Evolutionary conservation across 2,797 vertebrate genomes (phyloP).

Genomic region (Muscicapa striata): DNA sequence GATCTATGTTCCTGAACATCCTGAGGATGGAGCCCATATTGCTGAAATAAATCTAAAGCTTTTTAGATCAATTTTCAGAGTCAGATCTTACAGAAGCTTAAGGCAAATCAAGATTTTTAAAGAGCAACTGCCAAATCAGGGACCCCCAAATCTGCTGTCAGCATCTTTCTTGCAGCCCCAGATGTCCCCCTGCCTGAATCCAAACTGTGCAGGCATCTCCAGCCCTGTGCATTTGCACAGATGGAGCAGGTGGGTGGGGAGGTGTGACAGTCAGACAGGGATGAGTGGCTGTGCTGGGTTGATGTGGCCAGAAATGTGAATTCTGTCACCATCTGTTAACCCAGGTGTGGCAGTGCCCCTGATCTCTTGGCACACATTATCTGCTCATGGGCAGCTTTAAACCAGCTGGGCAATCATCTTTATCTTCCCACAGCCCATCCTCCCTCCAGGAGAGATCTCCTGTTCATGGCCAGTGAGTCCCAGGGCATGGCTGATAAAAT

Average conservation of each 20-base stretch:
- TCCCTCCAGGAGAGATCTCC: too few species aligned
- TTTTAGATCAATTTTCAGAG: conserved; percentile 26
- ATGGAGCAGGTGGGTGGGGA: rapidly evolving
- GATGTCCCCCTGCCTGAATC: neutral
- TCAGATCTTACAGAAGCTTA: neutral
- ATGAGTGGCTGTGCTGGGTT: too few species aligned
- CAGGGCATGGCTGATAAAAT: too few species aligned
- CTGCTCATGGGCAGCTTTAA: too few species aligned
- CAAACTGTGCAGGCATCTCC: neutral
- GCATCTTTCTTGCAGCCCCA: neutral
- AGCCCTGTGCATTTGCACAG: neutral
- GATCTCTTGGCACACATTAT: too few species aligned
- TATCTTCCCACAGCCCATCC: too few species aligned
- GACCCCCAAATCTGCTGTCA: neutral
- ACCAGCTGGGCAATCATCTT: too few species aligned
- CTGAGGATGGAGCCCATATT: neutral
- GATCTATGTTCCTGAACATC: neutral
- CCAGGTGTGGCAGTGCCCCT: too few species aligned
- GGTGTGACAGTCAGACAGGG: neutral
- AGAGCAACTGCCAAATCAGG: neutral
- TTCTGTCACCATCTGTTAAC: too few species aligned
- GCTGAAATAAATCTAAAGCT: conserved; percentile 7
- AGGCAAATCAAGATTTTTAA: neutral
- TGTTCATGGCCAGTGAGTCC: too few species aligned
- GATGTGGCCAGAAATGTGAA: too few species aligned